These are phyloP conservation scores for Colletes gigas DNA, from an alignment of 1,140 invertebrate genomes.

Conservation along the genomic window DNA sequence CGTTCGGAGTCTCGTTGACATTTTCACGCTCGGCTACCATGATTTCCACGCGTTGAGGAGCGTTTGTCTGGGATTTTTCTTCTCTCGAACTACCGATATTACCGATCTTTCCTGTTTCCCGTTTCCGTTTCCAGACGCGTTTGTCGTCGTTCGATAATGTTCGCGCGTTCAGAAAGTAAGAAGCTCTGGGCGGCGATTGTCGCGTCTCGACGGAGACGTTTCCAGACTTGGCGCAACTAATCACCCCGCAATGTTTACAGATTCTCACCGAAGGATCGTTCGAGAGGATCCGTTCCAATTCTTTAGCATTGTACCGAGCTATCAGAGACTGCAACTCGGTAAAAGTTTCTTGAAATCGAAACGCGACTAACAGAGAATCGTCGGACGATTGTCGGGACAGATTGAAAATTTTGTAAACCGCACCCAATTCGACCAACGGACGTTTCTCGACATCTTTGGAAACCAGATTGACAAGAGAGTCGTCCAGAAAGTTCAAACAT, in stretches of 20 bases:
- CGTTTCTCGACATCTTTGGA: neutral
- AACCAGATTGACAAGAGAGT: neutral
- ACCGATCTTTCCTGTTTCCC: no score
- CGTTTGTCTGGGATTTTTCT: neutral
- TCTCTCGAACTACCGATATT: neutral
- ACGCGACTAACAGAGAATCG: slow-evolving; percentile 14
- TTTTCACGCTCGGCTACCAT: slow-evolving; percentile 32
- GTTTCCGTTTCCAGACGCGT: neutral
- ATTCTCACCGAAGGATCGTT: slow-evolving; percentile 49
- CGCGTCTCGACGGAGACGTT: neutral
- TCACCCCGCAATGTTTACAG: slow-evolving; percentile 61
- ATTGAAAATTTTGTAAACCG: slow-evolving; percentile 50
- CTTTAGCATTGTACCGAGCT: slow-evolving; percentile 10
- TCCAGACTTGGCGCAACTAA: slow-evolving; percentile 29
- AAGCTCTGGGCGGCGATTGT: neutral
- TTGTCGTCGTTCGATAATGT: neutral
- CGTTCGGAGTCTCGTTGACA: neutral
- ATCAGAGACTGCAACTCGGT: slow-evolving; percentile 45
- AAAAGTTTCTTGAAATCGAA: slow-evolving; percentile 33
- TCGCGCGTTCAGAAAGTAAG: slow-evolving; percentile 14
- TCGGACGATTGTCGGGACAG: slow-evolving; percentile 27
- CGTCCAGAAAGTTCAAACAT: neutral
- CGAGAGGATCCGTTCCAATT: slow-evolving; percentile 37
- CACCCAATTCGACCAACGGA: slow-evolving; percentile 56
- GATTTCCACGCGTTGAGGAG: neutral